Evolutionary conservation across 2,888 invertebrate genomes (phyloP), one percentile per base, ranked within the genome.

Genomic region (Emmelina monodactyla): DNA sequence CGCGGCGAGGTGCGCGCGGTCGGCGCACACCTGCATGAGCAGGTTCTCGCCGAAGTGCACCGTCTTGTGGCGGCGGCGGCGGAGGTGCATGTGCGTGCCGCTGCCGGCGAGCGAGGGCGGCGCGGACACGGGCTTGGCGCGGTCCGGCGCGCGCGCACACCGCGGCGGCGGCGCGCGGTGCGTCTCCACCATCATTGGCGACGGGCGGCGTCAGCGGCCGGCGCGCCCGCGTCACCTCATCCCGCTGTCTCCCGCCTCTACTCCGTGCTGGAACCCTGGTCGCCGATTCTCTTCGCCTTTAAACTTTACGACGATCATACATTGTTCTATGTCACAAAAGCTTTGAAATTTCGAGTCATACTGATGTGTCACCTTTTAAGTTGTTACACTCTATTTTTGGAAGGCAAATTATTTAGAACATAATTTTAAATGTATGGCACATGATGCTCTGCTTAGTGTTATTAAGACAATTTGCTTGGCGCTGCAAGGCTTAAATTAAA

Each of bases 11-110:
- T 80, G 79, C 12, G 79, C 86, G 37, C 88, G 84, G 65, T 88
- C 88, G 44, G 88, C 86, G 64, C 87, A 88, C 34, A 88, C 88
- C 65, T 88, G 88, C 65, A 88, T 83, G 47, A 88, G 64, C 16
- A 89, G 80, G 62, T 88, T 89, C 58, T 89, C 89, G 39, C 89
- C 89, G 58, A 89, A 89, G 66, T 89, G 89, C 33, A 89, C 89
- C 33, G 89, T 89, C 68, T 89, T 89, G 71, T 89, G 88, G 39
- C 89, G 83, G 36, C 88, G 83, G 38, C 89, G 83, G 35, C 88
- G 86, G 40, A 87, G 73, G 49, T 85, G 85, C 58, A 87, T 78
- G 48, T 67, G 63, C 49, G 65, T 71, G 53, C 67, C 70, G 54
- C 73, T 72, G 62, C 76, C 79, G 53, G 70, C 68, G 51, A 70